Percentiles rank a stretch among this genome's conserved stretches.
phyloP scores from a whole-genome alignment of 2,888 invertebrate species.

The Pammene aurita region DNA sequence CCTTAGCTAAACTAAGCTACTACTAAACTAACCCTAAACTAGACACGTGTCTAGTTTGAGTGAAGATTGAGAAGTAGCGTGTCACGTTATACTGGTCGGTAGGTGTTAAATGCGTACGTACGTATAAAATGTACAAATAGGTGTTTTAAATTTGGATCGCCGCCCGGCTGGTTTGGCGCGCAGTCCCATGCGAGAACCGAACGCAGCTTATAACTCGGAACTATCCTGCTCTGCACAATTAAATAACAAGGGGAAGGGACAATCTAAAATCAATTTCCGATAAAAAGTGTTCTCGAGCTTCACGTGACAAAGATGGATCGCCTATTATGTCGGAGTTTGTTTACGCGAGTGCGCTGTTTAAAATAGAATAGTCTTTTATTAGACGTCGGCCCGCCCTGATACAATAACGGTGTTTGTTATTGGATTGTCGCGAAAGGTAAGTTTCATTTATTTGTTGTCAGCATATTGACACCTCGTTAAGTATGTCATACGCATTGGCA shows the following conservation, averaged over 20 bases:
- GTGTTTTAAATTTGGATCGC: constrained; percentile 77
- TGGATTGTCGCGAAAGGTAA: constrained; percentile 66
- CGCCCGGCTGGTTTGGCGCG: constrained; percentile 72
- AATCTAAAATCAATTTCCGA: constrained; percentile 45
- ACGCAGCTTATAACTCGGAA: constrained; percentile 57
- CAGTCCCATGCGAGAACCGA: constrained; percentile 64
- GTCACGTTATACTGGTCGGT: constrained; percentile 39
- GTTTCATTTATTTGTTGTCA: constrained; percentile 56
- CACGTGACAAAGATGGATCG: constrained; percentile 56
- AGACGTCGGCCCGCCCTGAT: constrained; percentile 70
- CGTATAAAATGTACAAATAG: constrained; percentile 62
- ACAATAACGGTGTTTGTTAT: constrained; percentile 62
- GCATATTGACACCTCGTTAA: constrained; percentile 59
- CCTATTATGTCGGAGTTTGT: constrained; percentile 58
- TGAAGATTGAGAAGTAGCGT: constrained; percentile 11
- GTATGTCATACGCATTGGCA: constrained; percentile 71
- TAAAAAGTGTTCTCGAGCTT: constrained; percentile 45
- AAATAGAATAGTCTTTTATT: constrained; percentile 82
- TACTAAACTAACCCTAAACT: too few relatives aligned
- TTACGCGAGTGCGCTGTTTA: constrained; percentile 61
- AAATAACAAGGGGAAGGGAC: constrained; percentile 30
- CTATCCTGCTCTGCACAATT: constrained; percentile 21
- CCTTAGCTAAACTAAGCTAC: too few relatives aligned
- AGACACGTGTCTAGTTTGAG: neutral
- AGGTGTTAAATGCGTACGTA: constrained; percentile 50